These are phyloP conservation scores for Paelopatides confundens DNA, from an alignment of 53 echinoderm and acorn worm species.

Conservation along the genomic window DNA sequence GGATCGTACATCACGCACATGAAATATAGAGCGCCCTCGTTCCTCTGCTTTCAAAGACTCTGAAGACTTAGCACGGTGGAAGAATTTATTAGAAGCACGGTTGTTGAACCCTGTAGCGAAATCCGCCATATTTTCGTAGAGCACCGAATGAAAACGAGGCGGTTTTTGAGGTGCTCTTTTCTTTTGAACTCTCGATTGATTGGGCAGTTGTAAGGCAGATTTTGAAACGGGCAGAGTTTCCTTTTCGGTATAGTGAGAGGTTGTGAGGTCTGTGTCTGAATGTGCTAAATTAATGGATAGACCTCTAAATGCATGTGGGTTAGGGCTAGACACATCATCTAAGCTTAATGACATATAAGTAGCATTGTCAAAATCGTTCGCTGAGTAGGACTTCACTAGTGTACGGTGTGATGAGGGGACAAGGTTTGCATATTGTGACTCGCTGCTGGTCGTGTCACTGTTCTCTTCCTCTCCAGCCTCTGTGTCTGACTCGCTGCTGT, in stretches of 20 bases:
- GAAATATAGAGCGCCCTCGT: conserved; percentile 77
- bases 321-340: conserved; percentile 9
- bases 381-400: not conserved
- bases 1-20: conserved; percentile 77
- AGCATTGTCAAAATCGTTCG: conserved; percentile 15
- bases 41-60: conserved; percentile 5
- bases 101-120: conserved; percentile 55
- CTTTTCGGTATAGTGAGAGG: not conserved
- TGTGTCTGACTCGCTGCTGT: not conserved
- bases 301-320: not conserved
- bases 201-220: conserved; percentile 54
- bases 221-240: conserved; percentile 52
- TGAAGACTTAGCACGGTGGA: conserved; percentile 25
- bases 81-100: conserved; percentile 26
- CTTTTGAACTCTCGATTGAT: conserved; percentile 48
- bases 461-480: not conserved
- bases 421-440: conserved; percentile 22
- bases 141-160: conserved; percentile 60
- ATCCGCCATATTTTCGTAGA: conserved; percentile 82
- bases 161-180: conserved; percentile 44
- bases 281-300: not conserved
- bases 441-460: conserved; percentile 15
- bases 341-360: conserved; percentile 22
- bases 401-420: not conserved
- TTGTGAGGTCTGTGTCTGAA: conserved; percentile 22